Base-by-base conservation (phyloP, 2,797 vertebrate genomes). In the Petrocephalus sullivani region DNA sequence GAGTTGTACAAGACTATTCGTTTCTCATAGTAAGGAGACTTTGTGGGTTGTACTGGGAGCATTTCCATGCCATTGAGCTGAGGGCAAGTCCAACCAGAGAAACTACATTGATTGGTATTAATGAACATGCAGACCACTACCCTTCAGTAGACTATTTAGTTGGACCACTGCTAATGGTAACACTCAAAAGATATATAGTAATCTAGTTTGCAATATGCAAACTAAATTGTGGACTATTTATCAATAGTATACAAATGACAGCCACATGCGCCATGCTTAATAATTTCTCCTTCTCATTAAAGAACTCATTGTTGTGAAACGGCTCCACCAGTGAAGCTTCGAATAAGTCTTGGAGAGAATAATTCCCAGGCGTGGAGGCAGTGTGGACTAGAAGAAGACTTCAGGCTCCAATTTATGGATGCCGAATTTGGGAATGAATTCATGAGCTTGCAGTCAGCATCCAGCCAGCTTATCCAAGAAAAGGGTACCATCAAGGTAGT, bases 231-330 rank as follows among this genome's bases (percentile, higher is more conserved):
- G 56, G 14, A 57, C 56, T 56, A 56, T 56, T 54, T 56, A 56
- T 56, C 56, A 57, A 14, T 57, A 4, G 4, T 19, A 14, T 57
- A 19, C 3, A 57, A 57, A 16, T 16, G 56, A 51, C 49, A 51
- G 7, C 8, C 58, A 60, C 21, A 60, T 60, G 19, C n/a, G n/a
- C 19, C 58, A 21, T 60, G 58, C 58, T 60, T 60, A 88, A 51
- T 56, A 88, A 51, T 56, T 83, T 88, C 87, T 88, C 53, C 33
- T 64, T 87, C 64, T 71, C 49, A 87, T 87, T 87, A 60, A 60
- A 60, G n/a, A 60, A 67, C 61, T 67, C 61, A 67, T 67, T 85
- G 9, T 86, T 86, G 88, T 78, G 83, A 85, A 67, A 88, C 86
- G 83, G 58, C 89, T 54, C 37, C 37, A 41, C 37, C 37, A 41